Evolutionary conservation across 2,888 invertebrate species (phyloP).

Genomic region (Drosophila merina): DNA sequence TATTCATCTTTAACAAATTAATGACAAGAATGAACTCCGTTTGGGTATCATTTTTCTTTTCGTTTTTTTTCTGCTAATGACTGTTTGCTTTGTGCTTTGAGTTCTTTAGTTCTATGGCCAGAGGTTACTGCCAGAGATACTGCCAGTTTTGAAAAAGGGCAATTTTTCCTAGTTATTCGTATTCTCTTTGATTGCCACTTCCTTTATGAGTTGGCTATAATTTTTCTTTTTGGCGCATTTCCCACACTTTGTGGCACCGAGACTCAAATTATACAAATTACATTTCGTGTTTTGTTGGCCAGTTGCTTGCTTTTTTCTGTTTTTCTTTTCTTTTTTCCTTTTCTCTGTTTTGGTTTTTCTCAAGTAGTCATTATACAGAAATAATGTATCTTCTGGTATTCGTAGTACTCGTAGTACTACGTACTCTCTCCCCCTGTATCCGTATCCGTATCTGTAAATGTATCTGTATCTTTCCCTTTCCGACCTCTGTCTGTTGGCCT

Average conservation of each 20-base stretch:
- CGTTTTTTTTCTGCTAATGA: not conserved
- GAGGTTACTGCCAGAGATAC: not conserved
- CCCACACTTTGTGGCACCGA: constrained; percentile 61
- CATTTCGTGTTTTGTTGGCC: constrained; percentile 73
- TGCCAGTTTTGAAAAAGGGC: not conserved
- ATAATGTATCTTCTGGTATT: constrained; percentile 65
- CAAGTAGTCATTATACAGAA: constrained; percentile 79
- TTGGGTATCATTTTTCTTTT: too few relatives aligned
- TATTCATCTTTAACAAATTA: not conserved
- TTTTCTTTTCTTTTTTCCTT: constrained; percentile 15
- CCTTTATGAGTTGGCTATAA: constrained; percentile 39
- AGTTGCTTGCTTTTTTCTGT: constrained; percentile 8
- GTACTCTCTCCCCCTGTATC: constrained; percentile 14
- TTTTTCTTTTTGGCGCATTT: constrained; percentile 68
- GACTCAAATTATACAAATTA: constrained; percentile 77
- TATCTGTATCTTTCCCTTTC: constrained; percentile 14
- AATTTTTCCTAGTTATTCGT: not conserved
- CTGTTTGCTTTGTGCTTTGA: not conserved
- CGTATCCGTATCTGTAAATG: constrained; percentile 5
- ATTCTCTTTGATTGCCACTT: constrained; percentile 6
- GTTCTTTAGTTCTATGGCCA: not conserved
- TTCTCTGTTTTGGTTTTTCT: constrained; percentile 55
- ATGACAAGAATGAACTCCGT: not conserved
- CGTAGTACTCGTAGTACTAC: not conserved
- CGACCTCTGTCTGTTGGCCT: not conserved